Evolutionary conservation across 2,797 vertebrate species (phyloP), one percentile per base, ranked within the genome.

Genomic region (Pseudochirops cupreus): DNA sequence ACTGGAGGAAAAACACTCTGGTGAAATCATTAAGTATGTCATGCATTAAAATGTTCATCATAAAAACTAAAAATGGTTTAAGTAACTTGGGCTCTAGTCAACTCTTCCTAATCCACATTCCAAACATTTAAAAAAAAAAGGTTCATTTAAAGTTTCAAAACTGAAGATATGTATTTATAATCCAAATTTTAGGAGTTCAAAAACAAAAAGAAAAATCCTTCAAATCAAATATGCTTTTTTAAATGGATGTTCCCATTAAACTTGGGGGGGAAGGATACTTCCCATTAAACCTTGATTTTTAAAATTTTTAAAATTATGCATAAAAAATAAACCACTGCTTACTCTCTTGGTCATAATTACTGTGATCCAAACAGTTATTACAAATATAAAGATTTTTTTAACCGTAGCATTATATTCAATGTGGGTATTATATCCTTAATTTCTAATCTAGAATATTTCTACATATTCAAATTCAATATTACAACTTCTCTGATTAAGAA

Each of bases 401-500:
- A 62, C 29, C 12, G 52, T 91, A 93, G 91, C 91, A 96, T 96
- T 57, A 95, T 95, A 91, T 53, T 93, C 93, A 39, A 93, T 56
- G 6, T 57, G 93, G 14, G 91, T 90, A 92, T 82, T 92, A 12
- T 31, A 94, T 21, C 93, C 3, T 3, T 39, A 11, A 94, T 90
- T 31, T 57, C 0, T 24, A 91, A 91, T 57, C 91, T 92, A 56
- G 92, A n/a, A 11, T 90, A 46, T 91, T 93, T 92, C 58, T 62
- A 94, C 26, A 95, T 94, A 96, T 91, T 94, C 92, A n/a, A 92
- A 92, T 92, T 33, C 58, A 53, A 94, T 39, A 55, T 53, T 59
- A 26, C 26, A 91, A 91, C 91, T 96, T 50, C 92, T 55, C 56
- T 28, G 62, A 28, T 97, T 82, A 94, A 97, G 94, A 95, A 67